Evolutionary conservation across 1,140 invertebrate genomes (phyloP).

Genomic region (Nylanderia fulva): DNA sequence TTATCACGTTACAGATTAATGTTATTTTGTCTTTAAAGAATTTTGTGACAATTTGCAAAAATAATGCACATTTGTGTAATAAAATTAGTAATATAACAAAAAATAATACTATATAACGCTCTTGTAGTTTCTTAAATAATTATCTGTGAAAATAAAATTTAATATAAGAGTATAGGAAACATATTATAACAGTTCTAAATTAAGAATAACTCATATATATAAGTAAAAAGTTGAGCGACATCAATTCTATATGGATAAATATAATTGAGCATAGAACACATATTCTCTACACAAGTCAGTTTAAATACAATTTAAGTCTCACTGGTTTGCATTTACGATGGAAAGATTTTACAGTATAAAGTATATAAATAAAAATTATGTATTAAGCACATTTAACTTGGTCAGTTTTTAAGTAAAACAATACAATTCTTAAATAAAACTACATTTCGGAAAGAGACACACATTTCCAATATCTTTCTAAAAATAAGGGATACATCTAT

Average conservation of each 20-base stretch:
- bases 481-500: slow-evolving; percentile 30
- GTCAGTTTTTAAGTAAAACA: slow-evolving; percentile 20
- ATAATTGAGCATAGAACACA: slow-evolving; percentile 37
- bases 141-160: background rate
- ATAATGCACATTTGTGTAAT: background rate
- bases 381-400: slow-evolving; percentile 17
- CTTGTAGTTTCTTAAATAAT: background rate
- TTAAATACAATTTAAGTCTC: slow-evolving; percentile 29
- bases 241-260: slow-evolving; percentile 31
- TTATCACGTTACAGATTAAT: slow-evolving; percentile 1
- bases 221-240: slow-evolving; percentile 25
- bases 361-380: slow-evolving; percentile 14
- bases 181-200: background rate
- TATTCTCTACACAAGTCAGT: slow-evolving; percentile 5
- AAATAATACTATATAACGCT: background rate
- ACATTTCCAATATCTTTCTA: slow-evolving; percentile 23
- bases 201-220: background rate
- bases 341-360: background rate
- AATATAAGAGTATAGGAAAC: too few species aligned
- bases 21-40: background rate
- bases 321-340: background rate
- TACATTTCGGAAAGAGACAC: slow-evolving; percentile 26
- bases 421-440: background rate
- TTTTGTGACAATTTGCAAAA: background rate
- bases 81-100: background rate